Percentiles rank a stretch among this genome's conserved stretches.
phyloP scores from a whole-genome alignment of 2,888 invertebrate species.

The Phania funesta region DNA sequence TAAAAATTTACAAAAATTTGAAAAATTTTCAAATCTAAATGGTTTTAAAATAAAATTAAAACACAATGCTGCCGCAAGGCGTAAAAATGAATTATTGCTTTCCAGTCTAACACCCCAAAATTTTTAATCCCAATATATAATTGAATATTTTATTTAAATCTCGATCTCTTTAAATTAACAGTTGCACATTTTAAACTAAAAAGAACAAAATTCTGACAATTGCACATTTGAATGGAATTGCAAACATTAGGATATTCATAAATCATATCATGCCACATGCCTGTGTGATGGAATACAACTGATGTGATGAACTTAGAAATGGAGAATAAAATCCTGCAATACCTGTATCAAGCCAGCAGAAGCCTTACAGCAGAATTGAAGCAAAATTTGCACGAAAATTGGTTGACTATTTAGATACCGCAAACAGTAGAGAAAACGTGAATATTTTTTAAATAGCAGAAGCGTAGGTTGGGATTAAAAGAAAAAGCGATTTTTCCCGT shows the following conservation, averaged over 20 bases:
- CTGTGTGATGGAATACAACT: background rate
- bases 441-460: no score
- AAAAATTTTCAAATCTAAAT: no score
- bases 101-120: background rate
- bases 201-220: background rate
- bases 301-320: constrained; percentile 12
- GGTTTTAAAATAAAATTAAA: no score
- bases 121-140: background rate
- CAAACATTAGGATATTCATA: background rate
- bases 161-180: no score
- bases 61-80: no score
- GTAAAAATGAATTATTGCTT: no score
- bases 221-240: constrained; percentile 15
- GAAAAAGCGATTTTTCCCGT: no score
- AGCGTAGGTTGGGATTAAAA: no score
- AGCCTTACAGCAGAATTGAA: no score
- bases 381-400: no score
- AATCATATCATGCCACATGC: constrained; percentile 25
- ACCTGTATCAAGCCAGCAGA: background rate
- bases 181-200: background rate
- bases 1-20: background rate
- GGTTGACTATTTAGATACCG: no score
- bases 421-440: no score
- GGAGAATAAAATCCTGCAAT: background rate
- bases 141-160: background rate